phyloP scores from a whole-genome alignment of 2,888 invertebrate genomes.

The Drosophila fulvimacula region DNA sequence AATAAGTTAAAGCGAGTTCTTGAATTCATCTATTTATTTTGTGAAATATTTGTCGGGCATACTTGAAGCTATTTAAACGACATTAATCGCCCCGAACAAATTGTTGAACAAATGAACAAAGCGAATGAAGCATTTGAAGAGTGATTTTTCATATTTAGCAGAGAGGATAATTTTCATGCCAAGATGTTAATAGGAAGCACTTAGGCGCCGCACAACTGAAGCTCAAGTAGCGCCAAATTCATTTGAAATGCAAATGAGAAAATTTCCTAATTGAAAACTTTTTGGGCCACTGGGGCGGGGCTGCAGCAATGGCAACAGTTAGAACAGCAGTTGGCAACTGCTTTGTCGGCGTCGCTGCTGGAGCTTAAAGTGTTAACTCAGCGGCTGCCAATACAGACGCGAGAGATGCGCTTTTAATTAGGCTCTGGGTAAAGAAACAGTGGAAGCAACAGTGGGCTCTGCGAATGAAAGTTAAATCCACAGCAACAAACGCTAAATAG shows the following conservation, averaged over 20 bases:
- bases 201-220: conserved; percentile 52
- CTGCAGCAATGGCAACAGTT: conserved; percentile 5
- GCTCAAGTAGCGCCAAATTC: conserved; percentile 64
- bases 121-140: conserved; percentile 21
- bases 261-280: conserved; percentile 75
- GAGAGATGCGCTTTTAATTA: conserved; percentile 70
- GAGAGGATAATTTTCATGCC: conserved; percentile 25
- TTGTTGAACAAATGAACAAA: conserved; percentile 14
- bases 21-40: not conserved
- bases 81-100: conserved; percentile 6
- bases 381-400: conserved; percentile 50
- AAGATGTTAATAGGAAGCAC: conserved; percentile 61
- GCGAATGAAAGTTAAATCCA: conserved; percentile 44
- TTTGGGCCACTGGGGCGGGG: conserved; percentile 26
- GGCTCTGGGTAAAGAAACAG: conserved; percentile 28
- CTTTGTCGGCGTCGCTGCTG: conserved; percentile 24
- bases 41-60: not conserved
- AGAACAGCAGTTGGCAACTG: conserved; percentile 5
- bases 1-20: not conserved
- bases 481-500: conserved; percentile 41
- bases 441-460: conserved; percentile 17
- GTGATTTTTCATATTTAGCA: conserved; percentile 33
- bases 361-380: conserved; percentile 70
- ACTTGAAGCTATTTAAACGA: not conserved
- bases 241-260: conserved; percentile 78